phyloP scores from a whole-genome alignment of 2,888 invertebrate genomes.

The Platycheirus albimanus region DNA sequence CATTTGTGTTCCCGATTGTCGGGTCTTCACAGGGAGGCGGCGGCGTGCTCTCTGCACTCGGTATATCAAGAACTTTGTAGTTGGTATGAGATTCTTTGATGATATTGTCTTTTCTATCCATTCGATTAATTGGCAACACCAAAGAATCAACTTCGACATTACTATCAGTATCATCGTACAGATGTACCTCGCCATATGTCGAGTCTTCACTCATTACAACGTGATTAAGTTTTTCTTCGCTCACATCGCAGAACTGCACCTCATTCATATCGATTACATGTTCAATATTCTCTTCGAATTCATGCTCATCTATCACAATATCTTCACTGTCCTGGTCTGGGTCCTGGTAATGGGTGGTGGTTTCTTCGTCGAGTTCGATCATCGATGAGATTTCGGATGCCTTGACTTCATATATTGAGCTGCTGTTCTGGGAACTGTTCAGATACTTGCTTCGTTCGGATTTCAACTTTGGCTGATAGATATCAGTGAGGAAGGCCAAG shows the following conservation, averaged over 20 bases:
- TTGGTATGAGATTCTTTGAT: too few species aligned
- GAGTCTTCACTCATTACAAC: conserved; percentile 75
- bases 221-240: conserved; percentile 77
- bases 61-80: background rate
- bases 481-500: conserved; percentile 78
- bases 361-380: conserved; percentile 12
- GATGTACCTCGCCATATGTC: conserved; percentile 79
- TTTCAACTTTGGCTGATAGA: conserved; percentile 81
- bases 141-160: conserved; percentile 71
- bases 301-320: conserved; percentile 77
- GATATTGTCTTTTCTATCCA: background rate
- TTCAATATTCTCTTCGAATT: conserved; percentile 80
- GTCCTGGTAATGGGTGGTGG: too few species aligned
- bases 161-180: conserved; percentile 79
- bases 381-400: background rate
- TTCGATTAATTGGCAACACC: background rate
- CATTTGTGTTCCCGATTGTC: conserved; percentile 59
- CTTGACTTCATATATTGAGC: background rate
- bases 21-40: background rate
- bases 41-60: background rate
- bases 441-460: conserved; percentile 76
- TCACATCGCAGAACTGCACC: conserved; percentile 76
- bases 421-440: background rate
- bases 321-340: conserved; percentile 71
- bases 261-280: conserved; percentile 76